Conservation (phyloP, 1,140 invertebrate genomes). For the Eriocheir sinensis region DNA sequence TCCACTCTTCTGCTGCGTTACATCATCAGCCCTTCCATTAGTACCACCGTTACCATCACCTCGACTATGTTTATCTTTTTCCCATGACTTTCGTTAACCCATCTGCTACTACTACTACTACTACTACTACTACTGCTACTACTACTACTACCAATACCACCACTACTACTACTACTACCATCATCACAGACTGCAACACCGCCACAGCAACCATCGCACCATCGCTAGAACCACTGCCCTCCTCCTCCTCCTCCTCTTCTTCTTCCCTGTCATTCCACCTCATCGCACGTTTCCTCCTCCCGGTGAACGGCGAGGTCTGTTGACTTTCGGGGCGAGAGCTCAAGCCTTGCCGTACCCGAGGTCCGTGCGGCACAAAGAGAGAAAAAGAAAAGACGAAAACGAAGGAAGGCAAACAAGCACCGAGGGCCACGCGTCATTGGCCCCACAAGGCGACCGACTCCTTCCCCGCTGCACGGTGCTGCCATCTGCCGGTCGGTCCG, state of each 20-base stretch:
- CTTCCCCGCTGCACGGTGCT: neutral
- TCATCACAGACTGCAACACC: no score
- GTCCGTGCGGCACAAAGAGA: neutral
- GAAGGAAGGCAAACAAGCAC: neutral
- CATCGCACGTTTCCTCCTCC: neutral
- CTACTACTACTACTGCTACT: neutral
- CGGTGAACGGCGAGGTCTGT: neutral
- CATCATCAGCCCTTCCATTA: neutral
- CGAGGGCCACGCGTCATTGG: neutral
- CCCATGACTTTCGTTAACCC: no score
- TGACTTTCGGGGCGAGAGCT: neutral
- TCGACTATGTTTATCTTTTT: neutral
- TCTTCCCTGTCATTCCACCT: neutral
- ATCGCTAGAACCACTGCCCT: no score
- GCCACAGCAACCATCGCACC: neutral
- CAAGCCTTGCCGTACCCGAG: neutral
- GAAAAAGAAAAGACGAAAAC: neutral
- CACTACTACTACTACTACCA: neutral
- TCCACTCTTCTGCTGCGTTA: neutral
- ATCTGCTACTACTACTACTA: neutral
- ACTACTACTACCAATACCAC: neutral
- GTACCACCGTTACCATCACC: neutral
- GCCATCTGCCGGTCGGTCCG: neutral
- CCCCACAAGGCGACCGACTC: neutral
- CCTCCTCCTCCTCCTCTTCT: neutral